Evolutionary conservation across 2,888 invertebrate species (phyloP), one percentile per base, ranked within the genome.

Genomic region (Orgyia antiqua): DNA sequence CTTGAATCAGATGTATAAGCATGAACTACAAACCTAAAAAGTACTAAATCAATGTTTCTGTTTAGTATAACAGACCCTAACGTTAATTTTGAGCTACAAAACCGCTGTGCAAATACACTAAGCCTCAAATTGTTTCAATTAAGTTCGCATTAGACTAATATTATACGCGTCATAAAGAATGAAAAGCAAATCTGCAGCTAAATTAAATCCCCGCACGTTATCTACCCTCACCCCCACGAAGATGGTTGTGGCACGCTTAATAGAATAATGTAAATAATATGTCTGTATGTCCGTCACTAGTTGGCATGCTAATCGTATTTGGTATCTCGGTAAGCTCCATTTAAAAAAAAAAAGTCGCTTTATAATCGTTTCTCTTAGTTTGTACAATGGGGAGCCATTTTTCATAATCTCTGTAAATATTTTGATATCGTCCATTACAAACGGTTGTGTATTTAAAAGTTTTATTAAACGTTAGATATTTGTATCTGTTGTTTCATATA

Each of bases 231-330:
- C 71, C 77, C 79, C 79, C 72, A 55, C 41, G 41, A 62, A 75
- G 78, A 84, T 83, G 77, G 79, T 71, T 68, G 67, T 72, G 73
- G 72, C 68, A 71, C 59, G 67, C 74, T 65, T 78, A 77, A 80
- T 79, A 78, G 74, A 75, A 77, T 78, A 77, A 78, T 74, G 70
- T 69, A 77, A 76, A 80, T n/a, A n/a, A n/a, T 72, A 73, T 58
- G 55, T 54, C 54, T 45, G 54, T 60, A 45, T 51, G 65, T 66
- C 65, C 53, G 60, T 63, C 59, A 50, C 67, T 77, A 73, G 79
- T 73, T 67, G 63, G 59, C 58, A 73, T 63, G 68, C 71, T 79
- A 78, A 82, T 80, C 78, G 70, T 53, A 56, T 48, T 59, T 58
- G 61, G 65, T 64, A 68, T 68, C 62, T 58, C 65, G 61, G 68